Base-by-base conservation (phyloP, 2,797 vertebrate genomes). In the Sciurus vulgaris region DNA sequence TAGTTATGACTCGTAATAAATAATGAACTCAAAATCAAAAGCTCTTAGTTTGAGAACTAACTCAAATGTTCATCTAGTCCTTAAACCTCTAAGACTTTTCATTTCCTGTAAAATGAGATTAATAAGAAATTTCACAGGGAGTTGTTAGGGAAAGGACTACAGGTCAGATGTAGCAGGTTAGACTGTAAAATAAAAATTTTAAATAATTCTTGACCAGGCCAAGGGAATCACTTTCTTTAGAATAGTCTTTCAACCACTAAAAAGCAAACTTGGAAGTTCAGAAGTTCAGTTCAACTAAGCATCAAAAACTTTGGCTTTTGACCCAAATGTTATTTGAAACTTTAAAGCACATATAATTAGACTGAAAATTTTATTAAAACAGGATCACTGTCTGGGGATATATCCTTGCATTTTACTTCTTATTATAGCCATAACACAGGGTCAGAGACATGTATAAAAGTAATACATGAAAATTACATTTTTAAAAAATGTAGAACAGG, bases 351-450 rank as follows among this genome's bases (percentile, higher is more conserved):
- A 86, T 88, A 81, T 89, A 97, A 96, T 97, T 96, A 94, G 59
- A 87, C 63, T 74, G 38, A 85, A 96, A 97, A 95, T 94, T 67
- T 96, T 89, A 95, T 97, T 95, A 96, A 96, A 96, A 85, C 7
- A 95, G 44, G 35, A 87, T 95, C 89, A 79, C 24, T 86, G 67
- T 85, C 63, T 96, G 61, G 41, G 89, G 94, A 65, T 41, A 44
- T 92, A 96, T 94, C 73, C 47, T 83, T 22, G 54, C 51, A 65
- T 81, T 85, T 95, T 89, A 44, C 65, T 28, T 96, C 76, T 91
- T 88, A 18, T 56, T 95, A 93, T 74, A 97, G 38, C 24, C 3
- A 26, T 91, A 96, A 79, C 33, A 92, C 61, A 95, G 73, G 35
- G 63, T 47, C 54, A 96, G 73, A 97, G 96, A 83, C 87, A 92